A percentile compares a stretch with the other conserved stretches of the same genome.
phyloP scores from a whole-genome alignment of 2,888 invertebrate genomes.

The Drosophila imparisetae region DNA sequence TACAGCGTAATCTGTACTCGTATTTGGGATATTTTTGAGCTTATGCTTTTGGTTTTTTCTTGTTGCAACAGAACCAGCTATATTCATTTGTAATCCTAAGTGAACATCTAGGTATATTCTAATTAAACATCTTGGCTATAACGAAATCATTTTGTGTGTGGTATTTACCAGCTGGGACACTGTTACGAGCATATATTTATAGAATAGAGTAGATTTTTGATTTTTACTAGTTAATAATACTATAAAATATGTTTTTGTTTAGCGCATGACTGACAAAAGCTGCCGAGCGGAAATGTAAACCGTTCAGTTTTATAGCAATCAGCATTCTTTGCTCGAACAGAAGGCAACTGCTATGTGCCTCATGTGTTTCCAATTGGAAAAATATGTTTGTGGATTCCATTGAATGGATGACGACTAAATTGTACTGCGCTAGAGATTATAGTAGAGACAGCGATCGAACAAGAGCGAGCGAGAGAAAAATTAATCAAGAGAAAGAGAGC shows the following conservation, averaged over 20 bases:
- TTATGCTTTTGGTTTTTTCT: neutral
- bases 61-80: conserved; percentile 27
- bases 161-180: conserved; percentile 8
- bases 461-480: neutral
- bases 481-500: neutral
- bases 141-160: conserved; percentile 14
- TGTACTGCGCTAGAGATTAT: neutral
- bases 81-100: conserved; percentile 17
- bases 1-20: conserved; percentile 28
- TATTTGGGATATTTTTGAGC: conserved; percentile 40
- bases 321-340: conserved; percentile 1
- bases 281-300: neutral
- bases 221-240: conserved; percentile 17
- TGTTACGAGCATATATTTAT: conserved; percentile 8
- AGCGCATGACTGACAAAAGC: conserved; percentile 20
- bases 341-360: neutral
- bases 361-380: conserved; percentile 3
- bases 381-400: neutral
- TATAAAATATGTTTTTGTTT: conserved; percentile 8
- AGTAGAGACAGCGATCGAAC: neutral
- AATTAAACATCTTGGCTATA: neutral
- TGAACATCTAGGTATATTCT: conserved; percentile 13
- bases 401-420: neutral
- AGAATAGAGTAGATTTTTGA: conserved; percentile 1
- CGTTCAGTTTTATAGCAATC: conserved; percentile 5